Evolutionary conservation across 1,140 invertebrate species (phyloP), one percentile per base, ranked within the genome.

Genomic region (Pseudomyrmex dendroicus): DNA sequence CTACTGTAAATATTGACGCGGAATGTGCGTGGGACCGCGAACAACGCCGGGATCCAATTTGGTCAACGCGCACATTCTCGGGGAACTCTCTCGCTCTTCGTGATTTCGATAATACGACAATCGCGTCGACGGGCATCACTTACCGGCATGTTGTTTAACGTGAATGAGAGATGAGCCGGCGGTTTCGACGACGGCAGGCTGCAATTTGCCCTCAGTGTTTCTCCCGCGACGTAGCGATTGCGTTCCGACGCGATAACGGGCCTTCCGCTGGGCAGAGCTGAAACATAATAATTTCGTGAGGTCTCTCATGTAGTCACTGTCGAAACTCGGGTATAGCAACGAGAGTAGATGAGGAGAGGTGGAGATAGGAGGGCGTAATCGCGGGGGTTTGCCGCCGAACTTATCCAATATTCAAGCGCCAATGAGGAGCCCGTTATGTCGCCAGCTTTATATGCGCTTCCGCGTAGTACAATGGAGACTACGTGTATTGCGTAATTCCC

Each of bases 141-240:
- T 95, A 97, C 97, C 94, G 95, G 95, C 82, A 95, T 92, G 89
- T 96, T 96, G 92, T 97, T 98, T 82, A 97, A 95, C 82, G 95
- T 95, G 94, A 97, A 97, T 54, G 95, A 95, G 59, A 97, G 93
- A 59, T 95, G 94, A 46, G 96, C 95, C 9, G 96, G 95, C 9
- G 97, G 97, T 72, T 95, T 94, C n/a, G 97, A 97, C 1, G 96
- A 95, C 44, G 96, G 95, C n/a, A 96, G 96, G 68, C 95, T 96
- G 93, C 97, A 98, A 94, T 97, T 98, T 82, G 97, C 97, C 88
- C 95, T 95, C 56, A 98, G 93, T 48, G 95, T 94, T 90, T 98
- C 97, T 20, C 97, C 97, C 1, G 96, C 95, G 86, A 96, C 96
- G 92, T 97, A 97, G 85, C 96, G 96, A 78, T 95, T 95, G 83